phyloP scores from a whole-genome alignment of 2,888 invertebrate genomes.

The Parasteatoda lunata region DNA sequence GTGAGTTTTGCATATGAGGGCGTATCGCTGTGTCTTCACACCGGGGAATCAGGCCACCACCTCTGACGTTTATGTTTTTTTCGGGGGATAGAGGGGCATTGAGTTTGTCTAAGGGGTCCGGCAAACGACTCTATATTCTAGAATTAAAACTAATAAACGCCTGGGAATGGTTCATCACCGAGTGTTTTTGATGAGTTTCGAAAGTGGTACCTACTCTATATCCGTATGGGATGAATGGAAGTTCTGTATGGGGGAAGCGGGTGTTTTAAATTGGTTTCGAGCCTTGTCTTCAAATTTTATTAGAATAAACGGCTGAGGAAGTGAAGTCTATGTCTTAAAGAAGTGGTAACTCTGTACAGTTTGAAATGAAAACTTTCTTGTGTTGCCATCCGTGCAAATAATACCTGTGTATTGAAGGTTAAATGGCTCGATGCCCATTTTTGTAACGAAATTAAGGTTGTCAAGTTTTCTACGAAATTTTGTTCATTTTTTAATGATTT shows the following conservation, averaged over 20 bases:
- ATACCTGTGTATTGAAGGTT: too few relatives aligned
- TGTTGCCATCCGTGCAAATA: too few relatives aligned
- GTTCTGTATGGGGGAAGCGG: not conserved
- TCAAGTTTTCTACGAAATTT: too few relatives aligned
- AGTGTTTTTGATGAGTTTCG: constrained; percentile 63
- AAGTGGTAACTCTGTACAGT: too few relatives aligned
- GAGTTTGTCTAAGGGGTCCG: constrained; percentile 49
- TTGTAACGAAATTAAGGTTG: too few relatives aligned
- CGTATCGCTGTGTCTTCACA: constrained; percentile 20
- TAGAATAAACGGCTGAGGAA: not conserved
- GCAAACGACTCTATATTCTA: constrained; percentile 58
- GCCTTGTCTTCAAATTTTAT: not conserved
- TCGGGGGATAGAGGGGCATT: constrained; percentile 6
- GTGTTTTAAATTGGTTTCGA: not conserved
- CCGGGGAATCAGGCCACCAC: constrained; percentile 7
- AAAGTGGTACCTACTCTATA: not conserved
- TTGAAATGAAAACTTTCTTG: too few relatives aligned
- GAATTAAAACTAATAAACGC: constrained; percentile 68
- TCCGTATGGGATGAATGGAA: not conserved
- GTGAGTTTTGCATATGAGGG: constrained; percentile 40
- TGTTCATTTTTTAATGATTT: too few relatives aligned
- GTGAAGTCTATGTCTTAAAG: too few relatives aligned
- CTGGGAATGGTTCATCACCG: constrained; percentile 57
- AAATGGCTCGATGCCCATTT: too few relatives aligned
- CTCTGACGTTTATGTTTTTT: constrained; percentile 24